These are phyloP conservation scores for Chymomyza fuscimana DNA, from an alignment of 2,888 invertebrate genomes.

Conservation along the genomic window DNA sequence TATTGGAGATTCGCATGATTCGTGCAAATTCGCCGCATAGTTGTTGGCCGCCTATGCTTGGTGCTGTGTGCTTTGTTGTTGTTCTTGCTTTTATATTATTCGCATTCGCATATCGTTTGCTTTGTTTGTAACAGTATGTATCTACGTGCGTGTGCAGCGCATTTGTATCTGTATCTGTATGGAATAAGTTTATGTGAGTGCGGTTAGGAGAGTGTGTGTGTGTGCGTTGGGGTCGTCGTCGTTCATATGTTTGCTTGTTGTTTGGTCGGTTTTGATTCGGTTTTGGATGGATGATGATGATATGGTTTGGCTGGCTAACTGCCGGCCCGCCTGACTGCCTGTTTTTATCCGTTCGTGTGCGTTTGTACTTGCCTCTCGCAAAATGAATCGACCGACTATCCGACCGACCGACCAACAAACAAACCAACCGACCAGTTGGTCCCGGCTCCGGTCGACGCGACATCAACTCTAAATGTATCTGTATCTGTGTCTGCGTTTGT, in stretches of 20 bases:
- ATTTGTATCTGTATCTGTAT: slow-evolving; percentile 33
- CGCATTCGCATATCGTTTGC: slow-evolving; percentile 70
- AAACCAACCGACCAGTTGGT: slow-evolving; percentile 49
- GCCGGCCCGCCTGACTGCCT: slow-evolving; percentile 32
- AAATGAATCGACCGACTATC: not conserved
- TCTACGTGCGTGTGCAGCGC: slow-evolving; percentile 9
- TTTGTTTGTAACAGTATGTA: slow-evolving; percentile 25
- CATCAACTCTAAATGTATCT: slow-evolving; percentile 16
- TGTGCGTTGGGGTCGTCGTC: slow-evolving; percentile 42
- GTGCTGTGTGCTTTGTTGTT: slow-evolving; percentile 50
- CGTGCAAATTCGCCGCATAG: slow-evolving; percentile 74
- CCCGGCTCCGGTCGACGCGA: not conserved
- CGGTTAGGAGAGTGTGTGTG: not conserved
- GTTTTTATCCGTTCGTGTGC: slow-evolving; percentile 21
- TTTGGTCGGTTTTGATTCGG: slow-evolving; percentile 76
- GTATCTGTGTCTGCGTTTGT: slow-evolving; percentile 34
- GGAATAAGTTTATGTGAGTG: slow-evolving; percentile 1
- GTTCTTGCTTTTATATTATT: slow-evolving; percentile 55
- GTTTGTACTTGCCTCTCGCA: not conserved
- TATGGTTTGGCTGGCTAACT: slow-evolving; percentile 63
- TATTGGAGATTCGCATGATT: slow-evolving; percentile 75
- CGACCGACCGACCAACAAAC: not conserved
- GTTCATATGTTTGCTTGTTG: slow-evolving; percentile 63
- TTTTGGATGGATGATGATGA: slow-evolving; percentile 70
- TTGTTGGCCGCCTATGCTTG: slow-evolving; percentile 46